Evolutionary conservation across 2,113 vertebrate species (phyloP).

Genomic region (Vanacampus margaritifer): DNA sequence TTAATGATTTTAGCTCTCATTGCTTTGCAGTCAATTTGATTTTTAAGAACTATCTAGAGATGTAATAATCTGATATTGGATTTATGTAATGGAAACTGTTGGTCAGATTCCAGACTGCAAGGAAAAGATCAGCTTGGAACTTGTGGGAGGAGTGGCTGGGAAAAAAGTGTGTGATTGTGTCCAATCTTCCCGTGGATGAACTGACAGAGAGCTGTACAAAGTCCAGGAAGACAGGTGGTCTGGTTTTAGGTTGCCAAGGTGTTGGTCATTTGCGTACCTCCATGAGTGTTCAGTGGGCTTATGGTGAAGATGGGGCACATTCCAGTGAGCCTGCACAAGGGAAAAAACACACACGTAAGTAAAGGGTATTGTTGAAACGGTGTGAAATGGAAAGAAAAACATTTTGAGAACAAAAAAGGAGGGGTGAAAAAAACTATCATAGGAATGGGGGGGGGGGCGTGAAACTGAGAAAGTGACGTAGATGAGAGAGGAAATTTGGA

Average conservation of each 20-base stretch:
- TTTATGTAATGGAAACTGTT: constrained; percentile 35
- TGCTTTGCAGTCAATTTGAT: constrained; percentile 1
- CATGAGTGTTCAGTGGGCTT: constrained; percentile 33
- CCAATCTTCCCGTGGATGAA: constrained; percentile 21
- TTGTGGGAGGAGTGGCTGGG: constrained; percentile 30
- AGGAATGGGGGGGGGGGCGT: neutral
- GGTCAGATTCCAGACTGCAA: constrained; percentile 41
- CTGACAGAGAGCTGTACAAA: constrained; percentile 13
- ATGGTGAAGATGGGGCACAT: constrained; percentile 74
- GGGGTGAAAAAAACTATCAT: constrained; percentile 6
- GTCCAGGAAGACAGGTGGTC: constrained; percentile 18
- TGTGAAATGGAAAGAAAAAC: constrained; percentile 7
- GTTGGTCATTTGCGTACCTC: constrained; percentile 6
- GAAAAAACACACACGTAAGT: constrained; percentile 17
- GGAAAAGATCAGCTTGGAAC: constrained; percentile 32
- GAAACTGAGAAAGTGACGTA: constrained; percentile 41
- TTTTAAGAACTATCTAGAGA: constrained; percentile 12
- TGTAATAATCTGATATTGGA: constrained; percentile 29
- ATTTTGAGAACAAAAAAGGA: constrained; percentile 3
- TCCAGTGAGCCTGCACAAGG: constrained; percentile 73
- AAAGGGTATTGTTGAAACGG: neutral
- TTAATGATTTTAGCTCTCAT: constrained; percentile 16
- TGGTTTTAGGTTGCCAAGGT: constrained; percentile 15
- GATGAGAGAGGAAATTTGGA: constrained; percentile 67
- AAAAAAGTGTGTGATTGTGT: constrained; percentile 16